Evolutionary conservation across 2,888 invertebrate genomes (phyloP).

Genomic region (Drymonia ruficornis): DNA sequence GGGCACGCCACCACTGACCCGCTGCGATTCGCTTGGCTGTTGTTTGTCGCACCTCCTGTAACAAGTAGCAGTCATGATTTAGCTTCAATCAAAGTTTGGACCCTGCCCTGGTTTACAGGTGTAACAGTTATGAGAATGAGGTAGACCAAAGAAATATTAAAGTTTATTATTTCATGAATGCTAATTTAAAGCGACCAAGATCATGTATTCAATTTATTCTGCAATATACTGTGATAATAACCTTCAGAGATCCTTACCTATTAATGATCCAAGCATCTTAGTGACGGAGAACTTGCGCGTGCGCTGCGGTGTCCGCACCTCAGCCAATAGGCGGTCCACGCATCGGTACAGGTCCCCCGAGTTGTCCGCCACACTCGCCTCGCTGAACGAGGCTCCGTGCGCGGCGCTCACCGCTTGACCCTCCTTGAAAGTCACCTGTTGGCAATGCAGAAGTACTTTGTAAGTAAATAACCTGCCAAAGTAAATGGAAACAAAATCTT

Average conservation of each 20-base stretch:
- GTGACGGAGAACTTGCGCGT: conserved; percentile 91
- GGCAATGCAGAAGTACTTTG: conserved; percentile 25
- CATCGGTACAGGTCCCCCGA: conserved; percentile 89
- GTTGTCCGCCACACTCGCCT: conserved; percentile 93
- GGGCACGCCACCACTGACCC: conserved; percentile 86
- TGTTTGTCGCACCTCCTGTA: conserved; percentile 69
- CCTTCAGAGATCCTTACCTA: conserved; percentile 69
- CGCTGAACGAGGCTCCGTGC: conserved; percentile 90
- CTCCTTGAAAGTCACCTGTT: conserved; percentile 89
- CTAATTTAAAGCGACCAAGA: too few relatives aligned
- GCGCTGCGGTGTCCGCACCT: conserved; percentile 87
- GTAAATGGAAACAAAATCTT: too few relatives aligned
- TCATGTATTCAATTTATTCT: too few relatives aligned
- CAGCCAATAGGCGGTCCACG: conserved; percentile 88
- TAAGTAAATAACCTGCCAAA: not conserved
- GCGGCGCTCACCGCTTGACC: conserved; percentile 88
- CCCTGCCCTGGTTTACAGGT: not conserved
- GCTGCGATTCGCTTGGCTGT: conserved; percentile 65
- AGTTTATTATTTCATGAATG: too few relatives aligned
- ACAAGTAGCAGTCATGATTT: conserved; percentile 14
- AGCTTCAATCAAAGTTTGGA: conserved; percentile 3
- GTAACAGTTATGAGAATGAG: not conserved
- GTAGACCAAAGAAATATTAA: too few relatives aligned
- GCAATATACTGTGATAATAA: too few relatives aligned
- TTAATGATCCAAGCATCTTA: conserved; percentile 91